phyloP scores from a whole-genome alignment of 1,140 invertebrate species.

The Ceratitis capitata region DNA sequence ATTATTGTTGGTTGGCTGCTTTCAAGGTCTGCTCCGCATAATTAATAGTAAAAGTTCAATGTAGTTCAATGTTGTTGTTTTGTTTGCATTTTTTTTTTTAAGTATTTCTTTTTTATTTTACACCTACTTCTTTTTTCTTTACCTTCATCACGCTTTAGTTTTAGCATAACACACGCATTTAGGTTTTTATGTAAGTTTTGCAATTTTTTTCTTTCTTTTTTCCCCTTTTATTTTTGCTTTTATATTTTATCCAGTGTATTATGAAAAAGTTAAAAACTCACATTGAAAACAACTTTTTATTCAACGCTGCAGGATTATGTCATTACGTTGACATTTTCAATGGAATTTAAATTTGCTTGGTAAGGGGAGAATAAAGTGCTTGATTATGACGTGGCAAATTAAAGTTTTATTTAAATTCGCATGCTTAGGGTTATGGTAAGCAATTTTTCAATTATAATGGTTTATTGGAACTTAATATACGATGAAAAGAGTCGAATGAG shows the following conservation, averaged over 20 bases:
- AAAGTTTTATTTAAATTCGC: neutral
- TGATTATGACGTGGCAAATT: neutral
- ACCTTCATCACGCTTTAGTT: no score
- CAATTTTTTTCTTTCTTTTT: neutral
- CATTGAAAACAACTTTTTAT: neutral
- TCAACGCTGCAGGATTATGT: neutral
- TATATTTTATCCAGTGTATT: neutral
- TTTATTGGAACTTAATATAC: no score
- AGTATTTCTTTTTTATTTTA: neutral
- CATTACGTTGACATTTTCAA: neutral
- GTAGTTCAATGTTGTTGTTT: neutral
- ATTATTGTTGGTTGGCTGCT: neutral
- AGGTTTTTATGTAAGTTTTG: neutral
- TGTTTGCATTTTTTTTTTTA: neutral
- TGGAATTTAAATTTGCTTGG: slow-evolving; percentile 12
- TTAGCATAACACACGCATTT: no score
- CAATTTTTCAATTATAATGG: no score
- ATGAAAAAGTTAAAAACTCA: slow-evolving; percentile 7
- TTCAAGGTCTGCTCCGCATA: neutral
- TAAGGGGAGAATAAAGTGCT: neutral
- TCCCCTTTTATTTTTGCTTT: neutral
- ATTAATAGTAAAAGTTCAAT: slow-evolving; percentile 20
- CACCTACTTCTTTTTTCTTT: neutral
- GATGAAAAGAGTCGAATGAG: no score
- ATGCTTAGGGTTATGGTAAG: no score